Base-by-base conservation (phyloP, 2,113 vertebrate species). In the Centrocercus urophasianus region DNA sequence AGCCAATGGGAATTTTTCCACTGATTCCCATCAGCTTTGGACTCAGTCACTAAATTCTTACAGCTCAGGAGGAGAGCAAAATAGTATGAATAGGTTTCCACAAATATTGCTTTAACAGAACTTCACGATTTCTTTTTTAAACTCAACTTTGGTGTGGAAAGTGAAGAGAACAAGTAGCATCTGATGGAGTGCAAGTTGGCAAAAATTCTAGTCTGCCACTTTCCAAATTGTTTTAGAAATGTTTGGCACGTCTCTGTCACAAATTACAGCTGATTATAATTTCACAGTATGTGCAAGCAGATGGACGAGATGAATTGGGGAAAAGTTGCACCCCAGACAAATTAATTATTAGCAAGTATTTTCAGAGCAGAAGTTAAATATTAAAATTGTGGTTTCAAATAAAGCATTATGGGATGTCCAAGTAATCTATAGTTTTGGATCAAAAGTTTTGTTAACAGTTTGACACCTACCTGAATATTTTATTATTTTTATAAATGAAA, bases 201-300 rank as follows among this genome's bases (percentile, higher is more conserved):
- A 95, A 85, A 90, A 71, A 88, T 90, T 93, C 88, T 93, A 90
- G 97, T 98, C 97, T 98, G 95, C 94, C 97, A 97, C 97, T 97
- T 98, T 97, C 92, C 94, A 97, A 98, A 97, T 98, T 98, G 97
- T 98, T 98, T 98, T 97, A 97, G 96, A 96, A 97, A 98, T 88
- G 97, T 98, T 98, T 98, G 96, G 96, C 97, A 98, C 96, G 95
- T 97, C 93, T 97, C 95, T 96, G 95, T 97, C 97, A 97, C 97
- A 98, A 98, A 98, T 98, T 98, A 98, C 96, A 96, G 96, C 97
- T 97, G 97, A 98, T 97, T 98, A 97, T 96, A 98, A 97, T 97
- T 98, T 97, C 92, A 89, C 97, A 97, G 97, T 97, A 97, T 98
- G 97, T 96, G 96, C 94, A 97, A 98, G 91, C 98, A 98, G 97